Base-by-base conservation (phyloP, 1,140 invertebrate genomes). In the Caenorhabditis remanei region DNA sequence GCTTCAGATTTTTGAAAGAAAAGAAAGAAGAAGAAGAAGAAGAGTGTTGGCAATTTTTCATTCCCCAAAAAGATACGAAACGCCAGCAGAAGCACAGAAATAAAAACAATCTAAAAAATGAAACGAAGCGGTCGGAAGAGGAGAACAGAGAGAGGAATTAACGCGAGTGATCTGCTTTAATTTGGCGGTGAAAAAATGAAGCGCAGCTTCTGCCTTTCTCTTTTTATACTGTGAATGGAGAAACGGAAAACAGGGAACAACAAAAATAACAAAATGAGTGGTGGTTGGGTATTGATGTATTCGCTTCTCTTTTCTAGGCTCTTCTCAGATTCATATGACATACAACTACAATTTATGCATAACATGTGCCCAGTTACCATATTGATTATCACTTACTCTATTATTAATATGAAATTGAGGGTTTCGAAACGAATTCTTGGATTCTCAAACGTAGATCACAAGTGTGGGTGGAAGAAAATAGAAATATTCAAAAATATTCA, bases 141-240 rank as follows among this genome's bases (percentile, higher is more conserved):
- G 5, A 32, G 11, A 48, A 79, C 4, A 32, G n/a, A 79, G 9
- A 50, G 71, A 79, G 71, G 71, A 79, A 79, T 79, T 79, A 79
- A 24, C 71, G 71, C 40, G 71, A 50, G 13, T 79, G 71, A 79
- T 79, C 71, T 79, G 43, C 71, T 79, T 79, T 79, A 79, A 79
- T 50, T 50, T 79, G n/a, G 43, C n/a, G 71, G 46, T 50, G 32
- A 50, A 24, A 79, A 50, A 79, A 50, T 50, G 71, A 79, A 50
- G 40, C n/a, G 46, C 19, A 32, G 61, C 61, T 63, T 16, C 11
- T 50, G 71, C 9, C 13, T 21, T 53, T 46, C 14, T 53, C 8
- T 24, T n/a, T 79, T 79, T 53, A 19, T 11, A 8, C 50, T 8
- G 14, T 9, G 19, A 40, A 63, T 21, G 13, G 21, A 14, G n/a